Percentiles rank a stretch among this genome's conserved stretches.
phyloP scores from a whole-genome alignment of 1,140 invertebrate genomes.

The Maconellicoccus hirsutus region DNA sequence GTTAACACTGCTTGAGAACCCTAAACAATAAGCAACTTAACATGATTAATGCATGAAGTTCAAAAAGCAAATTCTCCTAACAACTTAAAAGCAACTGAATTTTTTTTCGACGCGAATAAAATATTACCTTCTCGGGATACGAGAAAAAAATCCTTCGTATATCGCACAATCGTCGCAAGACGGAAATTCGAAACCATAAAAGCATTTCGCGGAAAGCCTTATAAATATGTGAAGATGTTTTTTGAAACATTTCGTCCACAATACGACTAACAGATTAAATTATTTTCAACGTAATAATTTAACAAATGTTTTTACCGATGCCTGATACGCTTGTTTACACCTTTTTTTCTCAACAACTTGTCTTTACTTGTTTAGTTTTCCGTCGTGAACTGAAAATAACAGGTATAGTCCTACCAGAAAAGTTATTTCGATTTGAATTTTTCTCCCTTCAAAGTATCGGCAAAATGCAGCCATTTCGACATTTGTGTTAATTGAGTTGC shows the following conservation, averaged over 20 bases:
- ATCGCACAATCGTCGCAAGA: neutral
- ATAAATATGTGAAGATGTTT: constrained; percentile 9
- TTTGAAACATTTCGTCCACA: constrained; percentile 1
- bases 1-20: neutral
- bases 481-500: too few relatives aligned
- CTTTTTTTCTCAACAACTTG: neutral
- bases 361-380: too few relatives aligned
- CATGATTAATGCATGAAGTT: constrained; percentile 4
- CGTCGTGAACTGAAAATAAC: too few relatives aligned
- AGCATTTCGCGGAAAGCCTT: constrained; percentile 2
- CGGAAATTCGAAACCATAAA: constrained; percentile 2
- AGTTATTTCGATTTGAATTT: too few relatives aligned
- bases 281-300: neutral
- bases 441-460: too few relatives aligned
- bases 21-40: neutral
- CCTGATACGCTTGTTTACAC: neutral
- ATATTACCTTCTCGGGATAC: neutral
- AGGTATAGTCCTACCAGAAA: too few relatives aligned
- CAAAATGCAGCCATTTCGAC: too few relatives aligned
- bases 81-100: neutral
- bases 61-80: neutral
- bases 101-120: neutral
- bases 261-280: neutral
- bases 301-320: neutral
- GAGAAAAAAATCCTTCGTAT: neutral